Base-by-base conservation (phyloP, 2,888 invertebrate genomes). In the Cosmorhoe ocellata region DNA sequence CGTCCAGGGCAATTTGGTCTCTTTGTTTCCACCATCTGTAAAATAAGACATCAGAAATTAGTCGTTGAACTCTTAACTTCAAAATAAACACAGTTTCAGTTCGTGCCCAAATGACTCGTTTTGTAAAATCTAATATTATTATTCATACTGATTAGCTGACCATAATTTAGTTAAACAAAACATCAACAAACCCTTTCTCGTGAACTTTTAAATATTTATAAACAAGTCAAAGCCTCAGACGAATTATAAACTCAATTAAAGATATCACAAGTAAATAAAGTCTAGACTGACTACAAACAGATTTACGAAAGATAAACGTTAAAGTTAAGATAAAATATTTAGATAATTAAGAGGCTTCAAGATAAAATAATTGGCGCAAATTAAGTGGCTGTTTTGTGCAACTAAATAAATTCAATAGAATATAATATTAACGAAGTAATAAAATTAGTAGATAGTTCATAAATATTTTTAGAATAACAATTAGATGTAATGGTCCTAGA, bases 21-120 rank as follows among this genome's bases (percentile, higher is more conserved):
- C 71, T 94, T 94, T 5, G 94, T 92, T 79, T 94, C 94, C 60
- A 94, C 92, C 94, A 94, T 94, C 94, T 94, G 92, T 5, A 53
- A 53, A 8, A 22, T 0, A 26, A 36, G 8, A 13, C 3, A 51
- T 0, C 8, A 18, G 0, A 36, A 14, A 22, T 39, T 38, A 38
- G 14, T 22, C 18, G 2, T 18, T 18, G 18, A n/a, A n/a, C n/a
- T n/a, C n/a, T n/a, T n/a, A n/a, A n/a, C n/a, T n/a, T n/a, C n/a
- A n/a, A 3, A 13, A 14, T 14, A 3, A 18, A 9, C 2, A 33
- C 1, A 30, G 11, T 30, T n/a, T 30, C n/a, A n/a, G n/a, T n/a
- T n/a, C n/a, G n/a, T n/a, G n/a, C n/a, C n/a, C n/a, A n/a, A n/a
- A n/a, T n/a, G n/a, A n/a, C n/a, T n/a, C n/a, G n/a, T n/a, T n/a